Base-by-base conservation (phyloP, 2,113 vertebrate genomes). In the Toxostoma redivivum region DNA sequence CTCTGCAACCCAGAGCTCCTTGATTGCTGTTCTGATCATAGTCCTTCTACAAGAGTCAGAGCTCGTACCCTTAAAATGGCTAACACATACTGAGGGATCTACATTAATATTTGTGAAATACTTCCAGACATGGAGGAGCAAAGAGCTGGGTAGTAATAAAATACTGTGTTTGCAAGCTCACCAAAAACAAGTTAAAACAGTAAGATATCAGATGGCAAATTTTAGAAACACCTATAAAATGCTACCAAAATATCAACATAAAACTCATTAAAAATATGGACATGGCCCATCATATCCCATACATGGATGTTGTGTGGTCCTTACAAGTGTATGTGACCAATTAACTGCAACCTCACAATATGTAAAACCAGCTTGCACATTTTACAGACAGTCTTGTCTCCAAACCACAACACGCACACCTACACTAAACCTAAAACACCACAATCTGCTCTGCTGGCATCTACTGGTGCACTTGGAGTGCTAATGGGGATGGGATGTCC, bases 11-110 rank as follows among this genome's bases (percentile, higher is more conserved):
- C 80, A 86, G 69, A 62, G 42, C 66, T 80, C 24, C 38, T 82
- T 9, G 2, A 12, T 14, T 0, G 0, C 54, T 5, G 0, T n/a
- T 37, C 57, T 25, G 22, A 33, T 66, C 5, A 0, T 33, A 61
- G 19, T 72, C 31, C 80, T 72, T 61, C 71, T 35, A 24, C 2
- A 0, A 27, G 44, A 79, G 25, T 56, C 65, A 79, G 12, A 79
- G 25, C 8, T 42, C 8, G 3, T 38, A 38, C 21, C 24, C 35
- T 17, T 84, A 66, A 81, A 83, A 60, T 5, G 6, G 12, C 37
- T 58, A 61, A 58, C 22, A 33, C 6, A 14, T 64, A 12, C 14
- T 58, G 5, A 62, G 8, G 37, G 11, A 11, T 88, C 72, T 71
- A 33, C 38, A 78, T 30, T 40, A 51, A 74, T 27, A 60, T 65